Evolutionary conservation across 2,113 vertebrate species (phyloP).

Genomic region (Sinocyclocheilus maitianheensis): DNA sequence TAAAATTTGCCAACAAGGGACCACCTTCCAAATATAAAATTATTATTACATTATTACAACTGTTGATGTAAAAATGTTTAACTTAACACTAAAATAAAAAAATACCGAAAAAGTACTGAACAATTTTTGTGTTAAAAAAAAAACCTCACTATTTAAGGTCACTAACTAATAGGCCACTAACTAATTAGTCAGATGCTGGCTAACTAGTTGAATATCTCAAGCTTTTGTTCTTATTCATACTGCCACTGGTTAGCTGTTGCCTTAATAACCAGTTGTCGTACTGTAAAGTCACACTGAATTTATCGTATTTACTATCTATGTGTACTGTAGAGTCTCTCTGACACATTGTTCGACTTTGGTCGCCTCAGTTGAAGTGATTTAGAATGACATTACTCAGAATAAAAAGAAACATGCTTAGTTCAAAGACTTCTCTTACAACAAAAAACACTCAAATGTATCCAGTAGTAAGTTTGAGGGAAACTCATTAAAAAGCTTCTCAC

Average conservation of each 20-base stretch:
- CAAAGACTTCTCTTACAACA: conserved; percentile 1
- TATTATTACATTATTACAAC: no score
- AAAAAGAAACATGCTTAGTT: background rate
- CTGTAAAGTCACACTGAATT: background rate
- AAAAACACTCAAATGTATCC: conserved; percentile 3
- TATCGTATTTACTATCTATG: background rate
- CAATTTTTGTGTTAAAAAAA: background rate
- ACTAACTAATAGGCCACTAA: no score
- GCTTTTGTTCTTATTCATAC: background rate
- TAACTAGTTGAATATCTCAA: background rate
- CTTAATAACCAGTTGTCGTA: background rate
- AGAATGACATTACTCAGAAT: background rate
- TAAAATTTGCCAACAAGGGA: background rate
- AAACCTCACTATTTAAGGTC: background rate
- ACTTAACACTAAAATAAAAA: no score
- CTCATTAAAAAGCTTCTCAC: conserved; percentile 40
- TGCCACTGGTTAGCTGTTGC: background rate
- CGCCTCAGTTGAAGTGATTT: background rate
- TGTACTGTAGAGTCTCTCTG: conserved; percentile 10
- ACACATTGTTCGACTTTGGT: background rate
- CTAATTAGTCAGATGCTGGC: no score
- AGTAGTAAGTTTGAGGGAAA: conserved; percentile 11
- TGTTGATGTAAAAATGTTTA: no score
- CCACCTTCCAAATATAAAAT: background rate
- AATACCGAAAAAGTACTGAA: no score